phyloP scores from a whole-genome alignment of 2,888 invertebrate species.

The Spialia ferax region DNA sequence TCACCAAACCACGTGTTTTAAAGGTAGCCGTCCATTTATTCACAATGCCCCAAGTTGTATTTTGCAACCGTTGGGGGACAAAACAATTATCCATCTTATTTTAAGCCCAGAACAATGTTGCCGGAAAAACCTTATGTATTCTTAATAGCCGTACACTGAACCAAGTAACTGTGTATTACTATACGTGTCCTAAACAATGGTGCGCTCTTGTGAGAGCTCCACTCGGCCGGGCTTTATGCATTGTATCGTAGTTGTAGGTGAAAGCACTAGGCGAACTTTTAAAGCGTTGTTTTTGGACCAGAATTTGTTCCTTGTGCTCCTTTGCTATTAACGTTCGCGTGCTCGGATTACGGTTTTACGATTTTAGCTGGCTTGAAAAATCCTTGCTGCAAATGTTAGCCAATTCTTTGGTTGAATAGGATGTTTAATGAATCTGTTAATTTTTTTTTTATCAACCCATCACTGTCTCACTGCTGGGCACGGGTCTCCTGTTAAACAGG shows the following conservation, averaged over 20 bases:
- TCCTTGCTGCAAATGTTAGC: no score
- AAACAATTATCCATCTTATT: no score
- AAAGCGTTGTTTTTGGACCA: neutral
- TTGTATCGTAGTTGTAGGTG: slow-evolving; percentile 12
- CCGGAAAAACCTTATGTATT: slow-evolving; percentile 17
- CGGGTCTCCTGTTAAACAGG: no score
- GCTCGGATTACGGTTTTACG: neutral
- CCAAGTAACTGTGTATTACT: slow-evolving; percentile 4
- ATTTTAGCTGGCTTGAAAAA: neutral
- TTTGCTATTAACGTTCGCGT: slow-evolving; percentile 1
- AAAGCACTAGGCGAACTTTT: slow-evolving; percentile 4
- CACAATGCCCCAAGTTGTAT: slow-evolving; percentile 5
- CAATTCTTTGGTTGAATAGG: no score
- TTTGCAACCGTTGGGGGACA: neutral
- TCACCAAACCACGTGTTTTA: no score
- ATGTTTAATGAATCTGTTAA: no score
- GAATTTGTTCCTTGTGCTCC: slow-evolving; percentile 1
- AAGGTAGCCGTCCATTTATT: slow-evolving; percentile 6
- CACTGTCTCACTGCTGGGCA: no score
- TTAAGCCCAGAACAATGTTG: slow-evolving; percentile 2
- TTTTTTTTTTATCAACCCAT: no score
- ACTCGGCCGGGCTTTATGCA: slow-evolving; percentile 1
- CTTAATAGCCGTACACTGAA: slow-evolving; percentile 30
- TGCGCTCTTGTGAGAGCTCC: slow-evolving; percentile 1
- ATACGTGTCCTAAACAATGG: slow-evolving; percentile 3